Percentiles rank a stretch among this genome's conserved stretches.
Evolutionary conservation across 2,113 vertebrate species (phyloP).

Genomic region (Cyanistes caeruleus): DNA sequence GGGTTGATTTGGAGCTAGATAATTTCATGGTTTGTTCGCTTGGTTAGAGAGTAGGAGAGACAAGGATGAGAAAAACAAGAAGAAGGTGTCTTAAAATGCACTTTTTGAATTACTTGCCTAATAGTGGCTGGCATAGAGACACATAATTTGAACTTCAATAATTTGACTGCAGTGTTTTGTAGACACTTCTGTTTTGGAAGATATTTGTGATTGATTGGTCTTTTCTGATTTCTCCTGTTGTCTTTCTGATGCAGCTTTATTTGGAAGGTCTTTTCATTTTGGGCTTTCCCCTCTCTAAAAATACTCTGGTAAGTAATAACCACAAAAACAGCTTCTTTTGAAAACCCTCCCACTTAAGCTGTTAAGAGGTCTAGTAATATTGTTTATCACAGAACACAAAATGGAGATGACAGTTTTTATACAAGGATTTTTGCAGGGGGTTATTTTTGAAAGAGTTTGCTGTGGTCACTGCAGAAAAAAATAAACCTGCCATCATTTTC

Average conservation of each 20-base stretch:
- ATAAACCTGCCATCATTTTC: not conserved
- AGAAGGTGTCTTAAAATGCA: conserved; percentile 2
- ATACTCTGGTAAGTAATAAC: not conserved
- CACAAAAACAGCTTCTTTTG: not conserved
- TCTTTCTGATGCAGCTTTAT: not conserved
- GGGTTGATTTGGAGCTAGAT: conserved; percentile 48
- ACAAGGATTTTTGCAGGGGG: not conserved
- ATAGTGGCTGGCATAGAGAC: not conserved
- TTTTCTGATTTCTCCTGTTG: not conserved
- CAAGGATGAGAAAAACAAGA: not conserved
- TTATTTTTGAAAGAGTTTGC: not conserved
- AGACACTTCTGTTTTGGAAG: not conserved
- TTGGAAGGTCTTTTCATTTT: not conserved
- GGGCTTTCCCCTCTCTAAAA: not conserved
- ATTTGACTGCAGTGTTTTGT: not conserved
- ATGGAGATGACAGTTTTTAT: not conserved
- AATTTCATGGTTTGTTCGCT: conserved; percentile 66
- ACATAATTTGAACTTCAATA: not conserved
- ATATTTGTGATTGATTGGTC: not conserved
- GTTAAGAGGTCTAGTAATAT: not conserved
- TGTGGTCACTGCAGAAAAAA: not conserved
- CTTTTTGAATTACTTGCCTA: not conserved
- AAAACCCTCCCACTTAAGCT: not conserved
- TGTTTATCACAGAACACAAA: not conserved
- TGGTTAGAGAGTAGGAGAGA: conserved; percentile 7